A percentile compares a stretch with the other conserved stretches of the same genome.
These are phyloP conservation scores for Mimumesa dahlbomi DNA, from an alignment of 2,888 invertebrate genomes.

Conservation along the genomic window DNA sequence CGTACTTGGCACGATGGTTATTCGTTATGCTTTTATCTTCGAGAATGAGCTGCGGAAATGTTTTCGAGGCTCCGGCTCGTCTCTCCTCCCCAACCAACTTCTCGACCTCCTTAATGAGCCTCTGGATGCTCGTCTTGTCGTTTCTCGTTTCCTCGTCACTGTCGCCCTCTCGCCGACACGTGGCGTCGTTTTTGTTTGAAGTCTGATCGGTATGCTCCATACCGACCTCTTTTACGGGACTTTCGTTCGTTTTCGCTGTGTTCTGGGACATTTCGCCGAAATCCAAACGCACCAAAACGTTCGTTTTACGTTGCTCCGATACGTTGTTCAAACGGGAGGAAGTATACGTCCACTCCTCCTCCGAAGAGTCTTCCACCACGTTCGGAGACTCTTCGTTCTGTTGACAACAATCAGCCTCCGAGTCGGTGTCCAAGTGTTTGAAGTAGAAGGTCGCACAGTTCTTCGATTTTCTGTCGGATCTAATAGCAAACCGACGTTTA, in stretches of 20 bases:
- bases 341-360: slow-evolving; percentile 87
- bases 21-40: slow-evolving; percentile 71
- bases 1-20: slow-evolving; percentile 84
- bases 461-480: slow-evolving; percentile 89
- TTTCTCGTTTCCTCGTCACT: slow-evolving; percentile 81
- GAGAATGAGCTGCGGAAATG: slow-evolving; percentile 82
- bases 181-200: slow-evolving; percentile 72
- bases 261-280: slow-evolving; percentile 66
- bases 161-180: slow-evolving; percentile 73
- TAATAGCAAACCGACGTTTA: slow-evolving; percentile 56
- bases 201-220: slow-evolving; percentile 30
- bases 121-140: slow-evolving; percentile 86
- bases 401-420: slow-evolving; percentile 84
- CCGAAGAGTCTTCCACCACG: slow-evolving; percentile 83
- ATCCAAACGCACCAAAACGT: slow-evolving; percentile 72
- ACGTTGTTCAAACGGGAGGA: slow-evolving; percentile 49
- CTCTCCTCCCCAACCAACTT: slow-evolving; percentile 87
- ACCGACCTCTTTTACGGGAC: slow-evolving; percentile 29
- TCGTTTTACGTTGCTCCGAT: slow-evolving; percentile 64
- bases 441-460: slow-evolving; percentile 93
- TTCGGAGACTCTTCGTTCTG: slow-evolving; percentile 77
- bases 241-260: slow-evolving; percentile 66
- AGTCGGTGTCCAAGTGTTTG: slow-evolving; percentile 92
- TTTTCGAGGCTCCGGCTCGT: slow-evolving; percentile 74
- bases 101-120: slow-evolving; percentile 90